phyloP scores from a whole-genome alignment of 2,797 vertebrate species.

The Centroberyx gerrardi region DNA sequence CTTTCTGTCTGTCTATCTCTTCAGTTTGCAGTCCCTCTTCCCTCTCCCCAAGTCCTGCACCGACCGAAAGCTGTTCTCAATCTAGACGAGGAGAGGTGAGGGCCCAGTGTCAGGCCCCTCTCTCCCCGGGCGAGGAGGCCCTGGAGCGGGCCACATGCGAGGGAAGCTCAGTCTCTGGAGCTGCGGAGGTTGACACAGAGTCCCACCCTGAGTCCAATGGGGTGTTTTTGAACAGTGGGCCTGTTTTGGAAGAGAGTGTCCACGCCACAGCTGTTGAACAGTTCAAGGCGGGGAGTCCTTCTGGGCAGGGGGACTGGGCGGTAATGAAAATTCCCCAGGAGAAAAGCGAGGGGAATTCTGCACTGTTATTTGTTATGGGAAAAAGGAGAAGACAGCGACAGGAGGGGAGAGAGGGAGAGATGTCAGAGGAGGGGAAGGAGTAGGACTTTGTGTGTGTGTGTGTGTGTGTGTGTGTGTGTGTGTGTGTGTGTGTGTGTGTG shows the following conservation, averaged over 20 bases:
- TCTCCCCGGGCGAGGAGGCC: constrained; percentile 61
- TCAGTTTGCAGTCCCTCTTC: not conserved
- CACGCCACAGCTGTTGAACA: constrained; percentile 85
- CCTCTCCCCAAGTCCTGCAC: not conserved
- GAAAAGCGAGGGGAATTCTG: constrained; percentile 84
- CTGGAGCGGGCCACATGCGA: constrained; percentile 60
- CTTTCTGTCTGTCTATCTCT: not conserved
- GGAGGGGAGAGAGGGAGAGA: constrained; percentile 66
- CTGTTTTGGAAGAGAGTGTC: constrained; percentile 81
- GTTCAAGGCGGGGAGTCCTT: constrained; percentile 84
- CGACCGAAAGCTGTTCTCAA: constrained; percentile 54
- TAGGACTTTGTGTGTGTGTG: constrained; percentile 46
- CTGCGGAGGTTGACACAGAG: constrained; percentile 76
- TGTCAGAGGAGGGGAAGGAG: constrained; percentile 68
- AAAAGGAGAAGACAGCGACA: constrained; percentile 84
- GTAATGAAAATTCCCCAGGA: constrained; percentile 85
- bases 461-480: constrained; percentile 22
- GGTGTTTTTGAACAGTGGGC: constrained; percentile 83
- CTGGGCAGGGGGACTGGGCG: constrained; percentile 82
- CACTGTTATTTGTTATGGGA: constrained; percentile 87
- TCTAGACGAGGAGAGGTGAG: constrained; percentile 41
- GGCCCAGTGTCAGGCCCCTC: constrained; percentile 43
- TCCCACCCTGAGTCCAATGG: constrained; percentile 72
- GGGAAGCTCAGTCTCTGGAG: constrained; percentile 61
- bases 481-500: constrained; percentile 15